Evolutionary conservation across 2,888 invertebrate genomes (phyloP).

Genomic region (Polyploca ridens): DNA sequence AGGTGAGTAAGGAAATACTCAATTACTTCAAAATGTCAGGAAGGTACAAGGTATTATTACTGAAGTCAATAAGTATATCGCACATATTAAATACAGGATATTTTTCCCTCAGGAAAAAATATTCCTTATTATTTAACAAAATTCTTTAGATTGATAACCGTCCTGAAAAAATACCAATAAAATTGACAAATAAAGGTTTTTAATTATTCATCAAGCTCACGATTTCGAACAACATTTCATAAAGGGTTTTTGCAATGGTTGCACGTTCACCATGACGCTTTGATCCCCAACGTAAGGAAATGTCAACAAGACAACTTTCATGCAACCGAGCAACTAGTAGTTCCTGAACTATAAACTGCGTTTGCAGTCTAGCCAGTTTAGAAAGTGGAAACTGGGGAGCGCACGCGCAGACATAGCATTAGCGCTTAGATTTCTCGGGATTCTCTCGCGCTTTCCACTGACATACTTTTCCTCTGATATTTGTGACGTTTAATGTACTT

Average conservation of each 20-base stretch:
- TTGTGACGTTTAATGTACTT: constrained; percentile 30
- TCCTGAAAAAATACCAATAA: no score
- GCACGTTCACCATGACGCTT: constrained; percentile 18
- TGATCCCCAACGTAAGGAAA: constrained; percentile 61
- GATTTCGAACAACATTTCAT: background rate
- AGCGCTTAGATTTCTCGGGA: constrained; percentile 81
- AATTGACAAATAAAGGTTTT: background rate
- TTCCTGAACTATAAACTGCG: constrained; percentile 79
- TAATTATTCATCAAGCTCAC: background rate
- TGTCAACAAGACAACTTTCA: constrained; percentile 74
- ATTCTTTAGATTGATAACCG: no score
- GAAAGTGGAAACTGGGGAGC: constrained; percentile 80
- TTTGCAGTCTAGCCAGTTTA: constrained; percentile 70
- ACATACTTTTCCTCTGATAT: constrained; percentile 69
- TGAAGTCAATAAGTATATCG: no score
- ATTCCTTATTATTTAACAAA: no score
- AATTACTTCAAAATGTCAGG: no score
- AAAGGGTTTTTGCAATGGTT: constrained; percentile 12
- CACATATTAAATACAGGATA: no score
- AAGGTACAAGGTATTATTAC: no score
- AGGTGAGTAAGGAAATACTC: no score
- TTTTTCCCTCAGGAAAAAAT: no score
- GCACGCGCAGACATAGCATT: constrained; percentile 63
- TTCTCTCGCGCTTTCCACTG: constrained; percentile 83
- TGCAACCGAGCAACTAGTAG: constrained; percentile 57